Evolutionary conservation across 2,888 invertebrate species (phyloP), one percentile per base, ranked within the genome.

Genomic region (Tigriopus californicus): DNA sequence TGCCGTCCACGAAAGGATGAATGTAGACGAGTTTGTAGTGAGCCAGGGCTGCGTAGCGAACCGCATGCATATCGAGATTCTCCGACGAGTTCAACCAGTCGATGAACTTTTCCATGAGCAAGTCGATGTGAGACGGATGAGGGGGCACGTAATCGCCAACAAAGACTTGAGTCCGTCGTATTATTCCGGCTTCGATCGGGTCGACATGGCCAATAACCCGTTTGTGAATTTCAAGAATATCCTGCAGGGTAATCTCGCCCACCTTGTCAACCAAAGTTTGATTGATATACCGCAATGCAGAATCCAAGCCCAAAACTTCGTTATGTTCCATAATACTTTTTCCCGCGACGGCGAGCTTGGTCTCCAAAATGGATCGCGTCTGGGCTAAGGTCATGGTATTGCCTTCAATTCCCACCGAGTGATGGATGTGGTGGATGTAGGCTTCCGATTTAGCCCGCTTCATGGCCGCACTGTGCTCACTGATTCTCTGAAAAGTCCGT

Each of bases 11-110:
- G 73, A 97, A 97, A 0, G 97, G 97, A 74, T 97, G 97, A 65
- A 97, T 92, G 69, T 87, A 86, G 0, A 97, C 97, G 49, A 97
- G 72, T 73, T 92, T 92, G 73, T 95, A 97, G 74, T 97, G 97
- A 0, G 92, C 94, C 58, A 95, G 73, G 0, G 97, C 95, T 56
- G 95, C 94, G 69, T 86, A 85, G 70, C 90, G 87, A 65, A 94
- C 85, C 20, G 92, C 90, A 75, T 94, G 92, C 71, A 94, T 74
- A 47, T 81, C 80, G 62, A 83, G 72, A 10, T 88, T 85, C 68
- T 83, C 82, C 64, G 89, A 88, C 1, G 90, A 88, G 71, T 76
- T 77, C 10, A 97, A 72, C 97, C 95, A 97, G 18, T 81, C 79
- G n/a, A 88, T 78, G 69, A 95, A 90, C 64, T 85, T 84, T 18